Base-by-base conservation (phyloP, 2,113 vertebrate genomes). In the Excalfactoria chinensis region DNA sequence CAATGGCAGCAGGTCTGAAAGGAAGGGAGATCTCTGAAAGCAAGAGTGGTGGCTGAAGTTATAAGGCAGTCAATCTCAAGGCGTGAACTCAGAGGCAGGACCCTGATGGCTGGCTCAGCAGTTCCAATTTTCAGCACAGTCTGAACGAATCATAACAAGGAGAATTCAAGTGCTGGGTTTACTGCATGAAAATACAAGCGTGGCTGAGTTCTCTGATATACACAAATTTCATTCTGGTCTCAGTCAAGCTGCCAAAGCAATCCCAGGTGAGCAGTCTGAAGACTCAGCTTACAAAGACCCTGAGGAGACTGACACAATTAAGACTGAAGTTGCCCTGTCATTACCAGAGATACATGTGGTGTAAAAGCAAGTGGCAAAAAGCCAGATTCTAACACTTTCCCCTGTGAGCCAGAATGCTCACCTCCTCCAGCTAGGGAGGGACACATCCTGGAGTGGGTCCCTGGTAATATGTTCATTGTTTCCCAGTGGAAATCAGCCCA, bases 51-150 rank as follows among this genome's bases (percentile, higher is more conserved):
- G 30, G 59, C 23, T 84, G 16, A 0, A 7, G 34, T 19, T 71
- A 70, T 6, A 59, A 41, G 22, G 68, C 25, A 63, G 25, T 9
- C 32, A 32, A 0, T 34, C 48, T 66, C 44, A 55, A 68, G 58
- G 20, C 0, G 1, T 34, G 51, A 72, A 66, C 20, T 41, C 58
- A 56, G 0, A 0, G 58, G 20, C 40, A 80, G 59, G 37, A 74
- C 16, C 16, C 34, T 53, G 34, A 68, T 40, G 35, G 34, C 28
- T 72, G 20, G 18, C 44, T 17, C 35, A 73, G 51, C 15, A 4
- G 15, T 66, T 62, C 26, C 41, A 46, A n/a, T 22, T 69, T 66
- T 55, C n/a, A 84, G 32, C 64, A 55, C 51, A 80, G 56, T 8
- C 32, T 74, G 40, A 18, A 6, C 55, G 71, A 21, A 23, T n/a